Evolutionary conservation across 2,888 invertebrate species (phyloP).

Genomic region (Tenthredo mesomela): DNA sequence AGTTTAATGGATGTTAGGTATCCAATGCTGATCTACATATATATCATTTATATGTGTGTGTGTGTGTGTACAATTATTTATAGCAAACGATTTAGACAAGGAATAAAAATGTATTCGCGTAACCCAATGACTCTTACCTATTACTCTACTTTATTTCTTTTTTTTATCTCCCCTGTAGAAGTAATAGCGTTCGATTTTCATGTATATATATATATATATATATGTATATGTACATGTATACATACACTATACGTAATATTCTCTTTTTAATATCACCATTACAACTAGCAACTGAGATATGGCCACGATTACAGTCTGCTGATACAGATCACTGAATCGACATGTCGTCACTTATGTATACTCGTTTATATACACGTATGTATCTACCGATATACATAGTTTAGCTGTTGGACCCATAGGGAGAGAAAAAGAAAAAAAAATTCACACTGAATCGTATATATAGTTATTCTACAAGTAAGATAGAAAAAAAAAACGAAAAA

Average conservation of each 20-base stretch:
- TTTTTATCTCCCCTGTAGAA: not conserved
- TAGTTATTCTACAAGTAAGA: not conserved
- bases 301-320: not conserved
- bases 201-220: not conserved
- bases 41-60: too few relatives aligned
- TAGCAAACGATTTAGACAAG: not conserved
- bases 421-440: not conserved
- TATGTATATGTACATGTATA: too few relatives aligned
- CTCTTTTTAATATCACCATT: slow-evolving; percentile 4
- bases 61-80: not conserved
- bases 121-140: not conserved
- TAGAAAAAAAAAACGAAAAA: not conserved
- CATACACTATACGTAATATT: not conserved
- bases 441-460: not conserved
- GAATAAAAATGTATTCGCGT: not conserved
- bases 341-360: slow-evolving; percentile 32
- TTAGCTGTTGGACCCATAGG: not conserved
- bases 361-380: not conserved
- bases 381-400: not conserved
- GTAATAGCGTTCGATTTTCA: not conserved
- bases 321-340: slow-evolving; percentile 32
- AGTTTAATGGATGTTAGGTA: not conserved
- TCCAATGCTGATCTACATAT: not conserved
- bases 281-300: not conserved
- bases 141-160: not conserved